Evolutionary conservation across 35 echinoderm and acorn worm genomes (phyloP), one percentile per base, ranked within the genome.

Genomic region (Ophiothrix spiculata): DNA sequence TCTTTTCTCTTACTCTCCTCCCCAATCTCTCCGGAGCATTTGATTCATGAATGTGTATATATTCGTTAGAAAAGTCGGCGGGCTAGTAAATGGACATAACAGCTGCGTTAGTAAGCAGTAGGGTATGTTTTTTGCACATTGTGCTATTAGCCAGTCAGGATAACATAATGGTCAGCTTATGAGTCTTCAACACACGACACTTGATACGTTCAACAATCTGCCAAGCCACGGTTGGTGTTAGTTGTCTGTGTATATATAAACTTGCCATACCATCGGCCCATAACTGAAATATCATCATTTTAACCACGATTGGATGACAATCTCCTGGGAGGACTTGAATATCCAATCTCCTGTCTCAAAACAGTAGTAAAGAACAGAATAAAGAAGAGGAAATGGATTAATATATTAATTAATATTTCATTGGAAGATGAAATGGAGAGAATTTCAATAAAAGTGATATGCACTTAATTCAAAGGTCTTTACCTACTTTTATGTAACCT

Each of bases 121-220:
- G 23, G 60, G 60, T 28, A 69, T 69, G 60, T 69, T 69, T n/a
- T 49, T 69, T 69, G 60, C 60, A 69, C 60, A 69, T 69, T 69
- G 60, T 28, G 3, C 6, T n/a, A 69, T 69, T 69, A 69, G 60
- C 60, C 25, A 69, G 60, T 28, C 60, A 28, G 16, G 3, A 69
- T 69, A 69, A 69, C 60, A 69, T 69, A 69, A 69, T 69, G 60
- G 60, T 69, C 60, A 69, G 60, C 60, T 69, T 28, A 69, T 69
- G 60, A 69, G 17, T 6, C 60, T 69, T 69, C 60, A 69, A 69
- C 60, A 69, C 60, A 15, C 60, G 60, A 69, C 23, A 69, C 60
- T 69, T 25, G 60, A 69, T 69, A 69, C 1, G 16, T n/a, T 28
- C 25, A 1, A 28, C 4, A 28, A 69, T 69, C 6, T 12, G 17